Evolutionary conservation across 2,113 vertebrate genomes (phyloP), one percentile per base, ranked within the genome.

Genomic region (Heterocephalus glaber): DNA sequence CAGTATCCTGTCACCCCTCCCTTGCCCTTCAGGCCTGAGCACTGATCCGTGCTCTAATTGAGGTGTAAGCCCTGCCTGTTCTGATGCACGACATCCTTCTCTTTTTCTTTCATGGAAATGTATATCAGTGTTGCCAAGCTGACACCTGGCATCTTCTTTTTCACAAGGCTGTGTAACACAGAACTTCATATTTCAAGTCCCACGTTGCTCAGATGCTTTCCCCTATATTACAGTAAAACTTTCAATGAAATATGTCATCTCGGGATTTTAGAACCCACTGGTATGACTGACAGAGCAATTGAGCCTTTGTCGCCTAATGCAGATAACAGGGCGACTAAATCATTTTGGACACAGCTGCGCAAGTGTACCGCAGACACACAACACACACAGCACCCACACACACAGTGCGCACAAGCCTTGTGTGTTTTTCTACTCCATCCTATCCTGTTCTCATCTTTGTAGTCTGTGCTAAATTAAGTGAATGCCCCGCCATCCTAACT

Each of bases 131-230:
- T 77, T 81, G 54, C 77, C 33, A 76, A 38, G 41, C 9, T 44
- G 63, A 79, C 3, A 4, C 66, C 72, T 47, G 44, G 41, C 33
- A 35, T 92, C 44, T 86, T 74, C 58, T 92, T 87, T 35, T 86
- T 47, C 65, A 65, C 35, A 93, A 84, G 41, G 20, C 84, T 58
- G 4, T 20, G 47, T 60, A 60, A 3, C 24, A 26, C 16, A 44
- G 7, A 72, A 19, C 20, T 92, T 96, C 87, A 66, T 95, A 92
- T 54, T 93, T 92, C 90, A 82, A 72, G 58, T 58, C 38, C 54
- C 16, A 0, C 22, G 9, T 65, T 82, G 58, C 24, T 90, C 72
- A 61, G 0, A 94, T 52, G 7, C 26, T 30, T 70, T 63, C 24
- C 66, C 33, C 26, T 44, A 91, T 28, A 35, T 66, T 70, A n/a